These are phyloP conservation scores for Bos javanicus DNA, from an alignment of 2,113 vertebrate species.

Conservation along the genomic window DNA sequence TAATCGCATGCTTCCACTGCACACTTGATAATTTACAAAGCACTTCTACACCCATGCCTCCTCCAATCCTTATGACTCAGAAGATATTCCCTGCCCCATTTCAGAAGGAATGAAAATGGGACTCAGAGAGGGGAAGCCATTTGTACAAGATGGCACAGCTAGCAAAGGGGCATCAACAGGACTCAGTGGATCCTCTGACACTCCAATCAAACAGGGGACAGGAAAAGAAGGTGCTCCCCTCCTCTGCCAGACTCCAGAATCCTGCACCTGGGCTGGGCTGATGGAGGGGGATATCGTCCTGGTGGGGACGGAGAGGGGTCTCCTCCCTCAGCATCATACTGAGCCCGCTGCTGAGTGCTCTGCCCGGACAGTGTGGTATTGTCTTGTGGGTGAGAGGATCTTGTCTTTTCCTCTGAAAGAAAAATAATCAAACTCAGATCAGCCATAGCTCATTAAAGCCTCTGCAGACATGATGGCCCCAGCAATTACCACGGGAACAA, in stretches of 20 bases:
- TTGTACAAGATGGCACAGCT: not conserved
- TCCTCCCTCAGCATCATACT: not conserved
- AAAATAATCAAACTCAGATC: constrained; percentile 66
- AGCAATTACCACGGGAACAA: constrained; percentile 46
- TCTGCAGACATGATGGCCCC: constrained; percentile 62
- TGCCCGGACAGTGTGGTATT: constrained; percentile 34
- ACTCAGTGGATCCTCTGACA: not conserved
- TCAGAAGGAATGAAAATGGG: not conserved
- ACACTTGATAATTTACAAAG: not conserved
- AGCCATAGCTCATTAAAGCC: constrained; percentile 58
- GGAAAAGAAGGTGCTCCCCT: not conserved
- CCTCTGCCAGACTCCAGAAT: not conserved
- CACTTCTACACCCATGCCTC: not conserved
- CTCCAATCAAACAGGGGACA: not conserved
- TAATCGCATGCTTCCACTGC: not conserved
- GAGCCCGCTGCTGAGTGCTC: not conserved
- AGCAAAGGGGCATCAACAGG: not conserved
- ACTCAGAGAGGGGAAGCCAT: not conserved
- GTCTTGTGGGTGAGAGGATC: constrained; percentile 26
- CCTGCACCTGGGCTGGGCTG: not conserved
- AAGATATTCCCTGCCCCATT: not conserved
- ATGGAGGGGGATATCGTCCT: not conserved
- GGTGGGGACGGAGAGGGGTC: not conserved
- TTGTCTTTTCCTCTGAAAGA: constrained; percentile 54
- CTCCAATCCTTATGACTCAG: not conserved